Evolutionary conservation across 1,140 invertebrate genomes (phyloP).

Genomic region (Aporrectodea caliginosa): DNA sequence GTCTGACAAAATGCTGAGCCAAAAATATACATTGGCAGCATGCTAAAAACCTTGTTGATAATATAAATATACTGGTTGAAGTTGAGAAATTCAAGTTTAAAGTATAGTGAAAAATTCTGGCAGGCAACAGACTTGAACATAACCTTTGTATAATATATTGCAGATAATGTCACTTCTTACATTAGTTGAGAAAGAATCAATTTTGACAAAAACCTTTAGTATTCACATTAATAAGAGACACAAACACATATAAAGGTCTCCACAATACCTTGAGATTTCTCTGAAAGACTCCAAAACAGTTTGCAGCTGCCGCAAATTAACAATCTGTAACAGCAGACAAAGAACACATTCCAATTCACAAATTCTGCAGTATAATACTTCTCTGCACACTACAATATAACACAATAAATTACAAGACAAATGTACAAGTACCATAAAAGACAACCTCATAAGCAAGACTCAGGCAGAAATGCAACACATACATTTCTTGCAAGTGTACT

Average conservation of each 20-base stretch:
- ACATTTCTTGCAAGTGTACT: neutral
- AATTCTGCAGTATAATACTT: neutral
- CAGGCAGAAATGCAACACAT: too few species aligned
- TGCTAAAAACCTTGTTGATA: too few species aligned
- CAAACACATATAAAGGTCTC: too few species aligned
- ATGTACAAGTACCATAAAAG: neutral
- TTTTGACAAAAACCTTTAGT: neutral
- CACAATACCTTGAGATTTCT: constrained; percentile 51
- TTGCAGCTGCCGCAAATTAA: constrained; percentile 52
- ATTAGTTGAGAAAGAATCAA: neutral
- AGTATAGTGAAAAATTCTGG: neutral
- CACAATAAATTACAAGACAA: neutral
- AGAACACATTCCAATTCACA: too few species aligned
- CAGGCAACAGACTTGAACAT: neutral
- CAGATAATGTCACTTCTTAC: neutral
- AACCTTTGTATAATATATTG: neutral
- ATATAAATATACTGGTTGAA: too few species aligned
- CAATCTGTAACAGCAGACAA: constrained; percentile 45
- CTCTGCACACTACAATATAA: neutral
- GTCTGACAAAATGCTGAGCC: too few species aligned
- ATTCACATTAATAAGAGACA: neutral
- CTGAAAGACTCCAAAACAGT: constrained; percentile 52
- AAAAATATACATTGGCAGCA: too few species aligned
- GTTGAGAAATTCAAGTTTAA: neutral
- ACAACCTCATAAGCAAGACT: neutral